Base-by-base conservation (phyloP, 2,888 invertebrate species). In the Pimpla rufipes region DNA sequence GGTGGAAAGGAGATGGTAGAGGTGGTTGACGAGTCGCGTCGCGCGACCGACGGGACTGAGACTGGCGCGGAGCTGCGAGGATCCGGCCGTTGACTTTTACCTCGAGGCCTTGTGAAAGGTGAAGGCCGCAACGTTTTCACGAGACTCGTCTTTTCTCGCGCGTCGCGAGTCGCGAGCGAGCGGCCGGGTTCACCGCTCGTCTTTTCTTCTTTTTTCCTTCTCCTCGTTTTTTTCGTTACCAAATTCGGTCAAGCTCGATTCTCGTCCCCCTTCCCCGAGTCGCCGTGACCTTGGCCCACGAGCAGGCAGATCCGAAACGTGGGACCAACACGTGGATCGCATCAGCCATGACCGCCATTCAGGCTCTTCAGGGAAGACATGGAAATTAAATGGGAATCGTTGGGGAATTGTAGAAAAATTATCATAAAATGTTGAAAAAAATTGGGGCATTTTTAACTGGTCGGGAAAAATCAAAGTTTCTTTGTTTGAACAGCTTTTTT, bases 31-130 rank as follows among this genome's bases (percentile, higher is more conserved):
- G 64, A 67, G 23, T 42, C 50, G 68, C 50, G 37, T 64, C 45
- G 68, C 42, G 16, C 37, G 55, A 52, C 23, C 73, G 76, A 76
- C 37, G 68, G 35, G 76, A 42, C 23, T 47, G 64, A 47, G 29
- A 62, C 40, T 18, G n/a, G 52, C 50, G 55, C 52, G 42, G n/a
- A 62, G 16, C 23, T 70, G 13, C 70, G 52, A 57, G 71, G 40
- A 79, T 67, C 80, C 85, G 87, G 87, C 74, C 87, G 84, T 87
- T 86, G 88, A 86, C 88, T 86, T 82, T 82, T 76, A 67, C 77
- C 78, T 70, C 78, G 85, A 84, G 85, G 81, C 84, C 87, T 86
- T 85, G 85, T 79, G 79, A 86, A 88, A 88, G 87, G 87, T 88
- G 86, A 88, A 88, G 88, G 87, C 78, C 86, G 86, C 74, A 45